phyloP scores from a whole-genome alignment of 2,797 vertebrate genomes.

The Sebastes vulpes region DNA sequence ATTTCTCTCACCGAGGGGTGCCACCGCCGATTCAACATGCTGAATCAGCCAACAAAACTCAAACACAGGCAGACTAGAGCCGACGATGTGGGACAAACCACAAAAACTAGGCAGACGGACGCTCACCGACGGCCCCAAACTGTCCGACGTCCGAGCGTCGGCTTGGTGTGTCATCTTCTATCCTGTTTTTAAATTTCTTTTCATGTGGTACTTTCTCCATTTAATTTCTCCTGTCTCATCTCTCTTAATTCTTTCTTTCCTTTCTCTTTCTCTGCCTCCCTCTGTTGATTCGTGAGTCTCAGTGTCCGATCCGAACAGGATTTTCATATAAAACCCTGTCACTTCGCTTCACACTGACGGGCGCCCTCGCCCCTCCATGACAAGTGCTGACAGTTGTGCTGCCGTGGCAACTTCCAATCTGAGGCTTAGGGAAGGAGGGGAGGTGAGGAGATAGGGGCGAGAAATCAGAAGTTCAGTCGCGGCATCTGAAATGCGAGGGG shows the following conservation, averaged over 20 bases:
- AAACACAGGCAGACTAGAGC: too few relatives aligned
- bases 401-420: conserved; percentile 84
- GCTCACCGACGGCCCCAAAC: too few relatives aligned
- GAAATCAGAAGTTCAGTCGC: conserved; percentile 74
- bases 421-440: conserved; percentile 67
- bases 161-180: background rate
- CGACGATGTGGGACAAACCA: too few relatives aligned
- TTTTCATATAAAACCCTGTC: conserved; percentile 87
- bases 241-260: background rate
- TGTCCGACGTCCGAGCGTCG: fast-evolving
- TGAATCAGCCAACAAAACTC: too few relatives aligned
- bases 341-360: conserved; percentile 73
- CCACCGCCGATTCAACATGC: too few relatives aligned
- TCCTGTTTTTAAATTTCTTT: conserved; percentile 13
- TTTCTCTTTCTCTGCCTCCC: background rate
- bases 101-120: too few relatives aligned
- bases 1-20: too few relatives aligned
- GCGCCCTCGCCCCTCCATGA: conserved; percentile 71
- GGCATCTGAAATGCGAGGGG: conserved; percentile 66
- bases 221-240: conserved; percentile 19
- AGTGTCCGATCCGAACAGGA: conserved; percentile 73
- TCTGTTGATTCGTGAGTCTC: conserved; percentile 51
- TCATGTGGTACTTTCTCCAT: background rate
- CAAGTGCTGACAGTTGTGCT: conserved; percentile 86
- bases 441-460: conserved; percentile 34